Base-by-base conservation (phyloP, 2,888 invertebrate genomes). In the Zele albiditarsus region DNA sequence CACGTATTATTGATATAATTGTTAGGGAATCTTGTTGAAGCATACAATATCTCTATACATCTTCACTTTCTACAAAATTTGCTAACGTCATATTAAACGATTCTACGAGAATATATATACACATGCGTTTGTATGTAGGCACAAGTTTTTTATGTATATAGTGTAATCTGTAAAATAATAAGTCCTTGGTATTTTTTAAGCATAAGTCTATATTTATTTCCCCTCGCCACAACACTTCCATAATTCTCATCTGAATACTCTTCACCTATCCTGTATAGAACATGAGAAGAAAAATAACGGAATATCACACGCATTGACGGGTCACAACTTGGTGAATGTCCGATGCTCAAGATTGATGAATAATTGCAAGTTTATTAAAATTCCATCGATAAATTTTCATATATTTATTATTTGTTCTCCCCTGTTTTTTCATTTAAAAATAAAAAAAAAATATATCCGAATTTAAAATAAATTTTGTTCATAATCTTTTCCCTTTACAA, bases 311-410 rank as follows among this genome's bases (percentile, higher is more conserved):
- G 27, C 38, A 42, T 27, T 62, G 42, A 62, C 71, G 42, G 31
- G 60, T 60, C 38, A 53, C 27, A 20, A 49, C 25, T n/a, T 12
- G 27, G 58, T 70, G 38, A 38, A 60, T 33, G 42, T 60, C 5
- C n/a, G 42, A 70, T 70, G 70, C 60, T 42, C 70, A 42, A 60
- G 16, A 42, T 25, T 58, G 60, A 60, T 60, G 42, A 70, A 16
- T 25, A 57, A 46, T 38, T 8, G 3, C 10, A 12, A 5, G 5
- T 16, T 3, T 46, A n/a, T 46, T 16, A n/a, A 46, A n/a, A n/a
- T n/a, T n/a, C n/a, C n/a, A n/a, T n/a, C n/a, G n/a, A n/a, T n/a
- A 62, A n/a, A 60, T 27, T 42, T 70, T 53, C 42, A 49, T 27
- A 28, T 49, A 67, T 67, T 49, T 3, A 33, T 38, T 31, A 33